A percentile compares a stretch with the other conserved stretches of the same genome.
Conservation (phyloP, 1,140 invertebrate genomes). For the Ips nitidus region DNA sequence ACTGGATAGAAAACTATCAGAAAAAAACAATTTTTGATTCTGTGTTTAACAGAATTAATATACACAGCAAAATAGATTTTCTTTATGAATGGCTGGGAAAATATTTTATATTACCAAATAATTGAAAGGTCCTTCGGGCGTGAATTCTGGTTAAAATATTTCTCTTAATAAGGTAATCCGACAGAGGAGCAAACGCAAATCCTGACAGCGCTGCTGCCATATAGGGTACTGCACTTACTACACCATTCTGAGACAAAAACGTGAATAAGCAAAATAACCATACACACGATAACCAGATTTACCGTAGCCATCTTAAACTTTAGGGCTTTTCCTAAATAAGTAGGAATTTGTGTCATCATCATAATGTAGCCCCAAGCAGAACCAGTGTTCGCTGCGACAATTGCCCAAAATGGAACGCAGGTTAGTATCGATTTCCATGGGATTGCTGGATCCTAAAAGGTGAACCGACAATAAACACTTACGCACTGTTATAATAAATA, state of each 20-base stretch:
- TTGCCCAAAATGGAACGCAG: constrained; percentile 37
- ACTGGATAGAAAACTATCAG: background rate
- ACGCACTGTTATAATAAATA: background rate
- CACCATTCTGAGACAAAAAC: constrained; percentile 52
- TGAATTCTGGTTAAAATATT: constrained; percentile 63
- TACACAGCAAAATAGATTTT: background rate
- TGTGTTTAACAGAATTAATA: background rate
- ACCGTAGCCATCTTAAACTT: constrained; percentile 40
- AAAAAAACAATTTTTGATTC: background rate
- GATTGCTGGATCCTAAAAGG: constrained; percentile 22
- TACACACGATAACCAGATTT: constrained; percentile 13
- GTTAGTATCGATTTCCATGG: constrained; percentile 40
- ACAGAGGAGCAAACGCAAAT: constrained; percentile 31
- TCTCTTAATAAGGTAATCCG: constrained; percentile 26
- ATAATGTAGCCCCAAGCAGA: constrained; percentile 37
- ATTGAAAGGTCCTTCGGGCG: constrained; percentile 65
- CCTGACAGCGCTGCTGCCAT: constrained; percentile 37
- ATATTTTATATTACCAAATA: constrained; percentile 55
- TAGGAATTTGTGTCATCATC: constrained; percentile 41
- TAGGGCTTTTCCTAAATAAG: constrained; percentile 38
- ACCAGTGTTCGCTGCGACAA: constrained; percentile 30
- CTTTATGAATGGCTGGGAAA: background rate
- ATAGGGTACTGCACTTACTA: constrained; percentile 42
- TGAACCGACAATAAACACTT: background rate
- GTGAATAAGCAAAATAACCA: constrained; percentile 39